Percentiles rank a stretch among this genome's conserved stretches.
Conservation (phyloP, 2,888 invertebrate species). For the Nomada goodeniana region DNA sequence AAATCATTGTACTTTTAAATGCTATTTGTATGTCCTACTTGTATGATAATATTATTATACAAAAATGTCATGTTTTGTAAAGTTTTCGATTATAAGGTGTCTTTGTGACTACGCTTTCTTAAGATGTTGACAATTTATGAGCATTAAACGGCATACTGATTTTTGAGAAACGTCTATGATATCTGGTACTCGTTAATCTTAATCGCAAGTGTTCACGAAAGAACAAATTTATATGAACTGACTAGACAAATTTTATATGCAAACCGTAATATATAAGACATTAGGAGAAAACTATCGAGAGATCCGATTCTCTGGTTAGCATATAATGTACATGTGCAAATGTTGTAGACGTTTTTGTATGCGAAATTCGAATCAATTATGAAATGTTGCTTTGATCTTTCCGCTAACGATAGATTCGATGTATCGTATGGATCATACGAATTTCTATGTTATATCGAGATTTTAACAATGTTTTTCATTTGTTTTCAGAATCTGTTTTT, state of each 20-base stretch:
- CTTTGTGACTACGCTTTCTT: slow-evolving; percentile 59
- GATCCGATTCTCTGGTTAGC: slow-evolving; percentile 31
- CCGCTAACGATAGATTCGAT: slow-evolving; percentile 16
- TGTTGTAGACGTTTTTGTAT: slow-evolving; percentile 47
- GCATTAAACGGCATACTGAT: slow-evolving; percentile 43
- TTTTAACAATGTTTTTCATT: slow-evolving; percentile 59
- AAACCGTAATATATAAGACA: slow-evolving; percentile 66
- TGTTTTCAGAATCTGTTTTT: slow-evolving; percentile 55
- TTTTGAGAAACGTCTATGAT: slow-evolving; percentile 46
- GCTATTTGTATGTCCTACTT: slow-evolving; percentile 80
- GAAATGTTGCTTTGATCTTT: slow-evolving; percentile 20
- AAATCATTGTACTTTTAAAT: slow-evolving; percentile 78
- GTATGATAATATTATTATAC: slow-evolving; percentile 79
- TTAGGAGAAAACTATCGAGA: slow-evolving; percentile 36
- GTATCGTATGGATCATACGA: slow-evolving; percentile 46
- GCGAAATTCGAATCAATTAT: slow-evolving; percentile 25
- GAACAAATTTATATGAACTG: slow-evolving; percentile 57
- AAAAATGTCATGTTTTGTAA: slow-evolving; percentile 81
- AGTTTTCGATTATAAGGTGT: slow-evolving; percentile 72
- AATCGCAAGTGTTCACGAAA: slow-evolving; percentile 60
- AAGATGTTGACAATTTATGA: slow-evolving; percentile 49
- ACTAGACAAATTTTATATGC: slow-evolving; percentile 72
- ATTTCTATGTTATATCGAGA: slow-evolving; percentile 52
- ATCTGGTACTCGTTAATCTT: slow-evolving; percentile 48
- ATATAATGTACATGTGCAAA: slow-evolving; percentile 32